Percentiles rank a stretch among this genome's conserved stretches.
These are phyloP conservation scores for Cremastobaeus sp. DNA, from an alignment of 2,888 invertebrate genomes.

Conservation along the genomic window DNA sequence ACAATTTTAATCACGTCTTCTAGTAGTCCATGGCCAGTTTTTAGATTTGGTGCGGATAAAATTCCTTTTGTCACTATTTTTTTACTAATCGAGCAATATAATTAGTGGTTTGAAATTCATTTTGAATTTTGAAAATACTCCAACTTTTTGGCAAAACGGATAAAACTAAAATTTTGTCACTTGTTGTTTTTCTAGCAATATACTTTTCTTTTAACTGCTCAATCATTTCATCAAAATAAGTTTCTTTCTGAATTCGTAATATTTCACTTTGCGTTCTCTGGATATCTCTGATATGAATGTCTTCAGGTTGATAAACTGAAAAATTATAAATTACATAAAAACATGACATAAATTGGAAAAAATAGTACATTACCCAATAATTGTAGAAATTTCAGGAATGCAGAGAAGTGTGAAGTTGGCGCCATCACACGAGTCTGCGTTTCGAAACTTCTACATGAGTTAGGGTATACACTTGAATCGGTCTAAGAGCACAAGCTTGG, in stretches of 20 bases:
- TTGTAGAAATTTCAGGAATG: too few species aligned
- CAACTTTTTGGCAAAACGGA: constrained; percentile 12
- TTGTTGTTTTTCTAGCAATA: neutral
- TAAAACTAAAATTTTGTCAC: neutral
- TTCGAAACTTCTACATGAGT: too few species aligned
- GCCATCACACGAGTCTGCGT: too few species aligned
- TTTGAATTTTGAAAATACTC: constrained; percentile 1
- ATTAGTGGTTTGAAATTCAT: neutral
- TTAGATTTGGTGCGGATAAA: neutral
- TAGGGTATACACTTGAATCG: too few species aligned
- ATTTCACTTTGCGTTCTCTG: neutral
- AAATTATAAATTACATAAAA: neutral
- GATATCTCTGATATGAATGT: neutral
- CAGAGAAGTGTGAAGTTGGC: too few species aligned
- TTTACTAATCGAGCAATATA: constrained; percentile 1
- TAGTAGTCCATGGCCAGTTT: neutral
- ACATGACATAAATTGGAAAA: neutral
- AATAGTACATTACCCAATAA: neutral
- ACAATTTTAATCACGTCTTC: neutral
- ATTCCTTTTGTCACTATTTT: constrained; percentile 1
- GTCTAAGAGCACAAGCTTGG: too few species aligned
- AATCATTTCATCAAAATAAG: neutral
- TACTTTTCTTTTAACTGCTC: neutral
- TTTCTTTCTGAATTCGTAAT: neutral
- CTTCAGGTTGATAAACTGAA: neutral